A percentile compares a stretch with the other conserved stretches of the same genome.
These are phyloP conservation scores for Tragelaphus eurycerus DNA, from an alignment of 2,797 vertebrate species.

Conservation along the genomic window DNA sequence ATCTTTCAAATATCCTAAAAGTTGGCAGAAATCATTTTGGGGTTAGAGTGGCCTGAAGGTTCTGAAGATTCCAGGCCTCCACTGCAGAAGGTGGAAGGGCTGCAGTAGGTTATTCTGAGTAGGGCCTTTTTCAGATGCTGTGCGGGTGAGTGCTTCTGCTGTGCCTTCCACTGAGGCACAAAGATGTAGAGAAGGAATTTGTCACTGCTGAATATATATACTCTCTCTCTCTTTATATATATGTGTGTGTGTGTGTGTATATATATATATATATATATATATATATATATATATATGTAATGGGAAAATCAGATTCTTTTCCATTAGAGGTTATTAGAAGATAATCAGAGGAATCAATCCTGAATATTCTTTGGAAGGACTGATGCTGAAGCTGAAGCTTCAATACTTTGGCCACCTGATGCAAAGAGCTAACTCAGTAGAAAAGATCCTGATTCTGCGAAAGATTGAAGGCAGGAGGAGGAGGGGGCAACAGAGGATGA, in stretches of 20 bases:
- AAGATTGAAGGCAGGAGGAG: not conserved
- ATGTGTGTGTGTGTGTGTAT: not conserved
- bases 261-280: no score
- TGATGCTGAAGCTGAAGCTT: not conserved
- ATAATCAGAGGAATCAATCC: not conserved
- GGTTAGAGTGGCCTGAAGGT: not conserved
- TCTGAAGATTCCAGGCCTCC: not conserved
- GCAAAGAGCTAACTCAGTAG: not conserved
- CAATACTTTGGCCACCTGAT: not conserved
- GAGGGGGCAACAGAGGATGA: not conserved
- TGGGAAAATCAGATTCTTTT: not conserved
- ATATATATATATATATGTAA: not conserved
- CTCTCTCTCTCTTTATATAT: fast-evolving
- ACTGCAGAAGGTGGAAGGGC: not conserved
- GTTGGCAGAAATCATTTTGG: not conserved
- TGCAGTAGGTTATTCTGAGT: not conserved
- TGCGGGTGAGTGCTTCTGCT: not conserved
- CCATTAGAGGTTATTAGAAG: not conserved
- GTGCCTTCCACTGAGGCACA: not conserved
- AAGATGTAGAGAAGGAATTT: not conserved
- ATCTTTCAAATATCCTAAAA: not conserved
- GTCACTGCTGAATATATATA: not conserved
- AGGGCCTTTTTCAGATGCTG: not conserved
- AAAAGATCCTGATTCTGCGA: not conserved
- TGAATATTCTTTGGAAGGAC: not conserved